Evolutionary conservation across 2,888 invertebrate genomes (phyloP).

Genomic region (Volucella inanis): DNA sequence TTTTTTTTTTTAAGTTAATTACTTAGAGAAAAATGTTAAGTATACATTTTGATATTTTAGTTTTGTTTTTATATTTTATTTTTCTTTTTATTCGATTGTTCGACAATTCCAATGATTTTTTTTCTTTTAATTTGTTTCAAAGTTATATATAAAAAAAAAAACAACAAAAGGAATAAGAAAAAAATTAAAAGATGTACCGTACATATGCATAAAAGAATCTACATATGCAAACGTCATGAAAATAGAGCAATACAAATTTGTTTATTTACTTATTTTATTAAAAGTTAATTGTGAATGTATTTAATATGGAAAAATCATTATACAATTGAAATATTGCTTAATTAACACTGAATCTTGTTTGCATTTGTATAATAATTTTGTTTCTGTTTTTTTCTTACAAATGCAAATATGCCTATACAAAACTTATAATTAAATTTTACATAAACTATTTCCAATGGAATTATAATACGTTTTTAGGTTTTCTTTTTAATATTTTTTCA

Average conservation of each 20-base stretch:
- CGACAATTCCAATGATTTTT: constrained; percentile 80
- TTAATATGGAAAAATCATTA: constrained; percentile 71
- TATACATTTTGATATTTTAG: constrained; percentile 64
- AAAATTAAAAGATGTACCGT: constrained; percentile 26
- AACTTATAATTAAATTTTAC: constrained; percentile 62
- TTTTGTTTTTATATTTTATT: constrained; percentile 58
- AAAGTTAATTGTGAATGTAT: constrained; percentile 59
- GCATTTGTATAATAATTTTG: constrained; percentile 56
- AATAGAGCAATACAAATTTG: constrained; percentile 71
- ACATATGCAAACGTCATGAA: constrained; percentile 74
- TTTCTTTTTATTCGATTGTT: constrained; percentile 78
- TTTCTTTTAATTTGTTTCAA: constrained; percentile 26
- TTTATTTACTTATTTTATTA: constrained; percentile 56
- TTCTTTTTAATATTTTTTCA: constrained; percentile 69
- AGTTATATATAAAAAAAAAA: constrained; percentile 20
- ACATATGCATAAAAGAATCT: constrained; percentile 51
- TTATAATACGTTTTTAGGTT: constrained; percentile 15
- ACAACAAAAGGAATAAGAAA: background rate
- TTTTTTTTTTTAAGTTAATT: constrained; percentile 71
- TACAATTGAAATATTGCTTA: constrained; percentile 80
- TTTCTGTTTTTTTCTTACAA: constrained; percentile 30
- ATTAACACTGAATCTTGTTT: constrained; percentile 79
- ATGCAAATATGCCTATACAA: constrained; percentile 67
- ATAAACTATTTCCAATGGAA: constrained; percentile 63
- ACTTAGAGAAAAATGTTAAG: constrained; percentile 59